Evolutionary conservation across 2,113 vertebrate species (phyloP).

Genomic region (Toxotes jaculatrix): DNA sequence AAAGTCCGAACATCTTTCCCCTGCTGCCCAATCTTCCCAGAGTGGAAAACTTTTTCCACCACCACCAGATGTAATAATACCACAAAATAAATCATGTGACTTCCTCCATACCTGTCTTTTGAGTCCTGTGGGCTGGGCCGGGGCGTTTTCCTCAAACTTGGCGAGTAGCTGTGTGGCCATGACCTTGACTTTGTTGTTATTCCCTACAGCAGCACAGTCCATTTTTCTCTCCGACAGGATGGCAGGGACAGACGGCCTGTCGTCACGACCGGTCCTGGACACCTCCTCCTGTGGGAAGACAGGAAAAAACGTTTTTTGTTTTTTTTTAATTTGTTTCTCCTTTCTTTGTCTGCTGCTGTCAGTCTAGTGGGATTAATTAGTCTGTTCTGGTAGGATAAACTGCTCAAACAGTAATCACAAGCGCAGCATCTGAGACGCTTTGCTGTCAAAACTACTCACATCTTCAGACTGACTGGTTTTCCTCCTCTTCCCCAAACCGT

Average conservation of each 20-base stretch:
- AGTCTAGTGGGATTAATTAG: conserved; percentile 28
- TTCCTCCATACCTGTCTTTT: conserved; percentile 89
- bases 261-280: conserved; percentile 82
- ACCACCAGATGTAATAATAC: neutral
- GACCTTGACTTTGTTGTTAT: conserved; percentile 97
- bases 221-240: conserved; percentile 86
- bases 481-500: conserved; percentile 92
- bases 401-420: conserved; percentile 14
- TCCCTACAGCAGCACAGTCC: conserved; percentile 84
- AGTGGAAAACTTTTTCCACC: neutral
- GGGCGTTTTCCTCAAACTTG: conserved; percentile 97
- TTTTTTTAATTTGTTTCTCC: neutral
- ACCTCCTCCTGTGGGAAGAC: conserved; percentile 86
- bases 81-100: neutral
- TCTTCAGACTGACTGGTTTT: conserved; percentile 97
- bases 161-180: conserved; percentile 97
- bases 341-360: neutral
- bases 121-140: conserved; percentile 85
- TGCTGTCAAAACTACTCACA: conserved; percentile 82
- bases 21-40: neutral
- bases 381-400: conserved; percentile 5
- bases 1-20: neutral
- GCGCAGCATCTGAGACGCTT: conserved; percentile 5
- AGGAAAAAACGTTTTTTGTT: neutral
- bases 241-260: conserved; percentile 82